Conservation (phyloP, 2,888 invertebrate species). For the Drosophila trichaetosa region DNA sequence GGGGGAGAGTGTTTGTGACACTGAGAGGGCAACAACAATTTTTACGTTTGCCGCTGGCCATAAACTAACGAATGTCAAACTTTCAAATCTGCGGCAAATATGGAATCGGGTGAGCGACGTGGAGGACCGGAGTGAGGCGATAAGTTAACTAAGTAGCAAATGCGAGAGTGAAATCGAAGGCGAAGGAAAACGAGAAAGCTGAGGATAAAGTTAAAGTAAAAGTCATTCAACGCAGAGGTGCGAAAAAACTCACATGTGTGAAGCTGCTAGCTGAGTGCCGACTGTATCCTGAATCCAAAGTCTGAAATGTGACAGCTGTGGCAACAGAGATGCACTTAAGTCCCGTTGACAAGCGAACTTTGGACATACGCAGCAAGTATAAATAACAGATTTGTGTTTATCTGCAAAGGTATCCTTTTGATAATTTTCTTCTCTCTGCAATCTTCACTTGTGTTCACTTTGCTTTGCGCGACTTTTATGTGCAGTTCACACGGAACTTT, state of each 20-base stretch:
- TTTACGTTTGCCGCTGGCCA: slow-evolving; percentile 48
- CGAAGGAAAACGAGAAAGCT: not conserved
- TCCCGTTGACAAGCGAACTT: slow-evolving; percentile 21
- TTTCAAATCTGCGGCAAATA: slow-evolving; percentile 50
- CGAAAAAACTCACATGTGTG: slow-evolving; percentile 57
- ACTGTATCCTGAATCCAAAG: slow-evolving; percentile 3
- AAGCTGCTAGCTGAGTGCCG: slow-evolving; percentile 12
- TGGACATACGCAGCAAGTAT: slow-evolving; percentile 1
- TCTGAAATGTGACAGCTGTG: slow-evolving; percentile 13
- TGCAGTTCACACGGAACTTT: slow-evolving; percentile 50
- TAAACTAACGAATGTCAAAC: slow-evolving; percentile 63
- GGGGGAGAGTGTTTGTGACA: slow-evolving; percentile 3
- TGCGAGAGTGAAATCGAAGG: not conserved
- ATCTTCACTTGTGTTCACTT: slow-evolving; percentile 16
- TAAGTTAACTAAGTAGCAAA: not conserved
- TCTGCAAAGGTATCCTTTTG: slow-evolving; percentile 27
- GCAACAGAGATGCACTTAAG: slow-evolving; percentile 29
- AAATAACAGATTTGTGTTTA: slow-evolving; percentile 36
- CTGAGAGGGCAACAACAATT: slow-evolving; percentile 37
- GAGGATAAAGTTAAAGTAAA: slow-evolving; percentile 35
- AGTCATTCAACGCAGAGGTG: slow-evolving; percentile 58
- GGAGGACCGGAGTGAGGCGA: not conserved
- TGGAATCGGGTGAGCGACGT: slow-evolving; percentile 4
- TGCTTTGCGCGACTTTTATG: slow-evolving; percentile 41
- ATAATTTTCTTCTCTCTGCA: not conserved